Conservation (phyloP, 2,797 vertebrate species). For the Hippoglossus hippoglossus region DNA sequence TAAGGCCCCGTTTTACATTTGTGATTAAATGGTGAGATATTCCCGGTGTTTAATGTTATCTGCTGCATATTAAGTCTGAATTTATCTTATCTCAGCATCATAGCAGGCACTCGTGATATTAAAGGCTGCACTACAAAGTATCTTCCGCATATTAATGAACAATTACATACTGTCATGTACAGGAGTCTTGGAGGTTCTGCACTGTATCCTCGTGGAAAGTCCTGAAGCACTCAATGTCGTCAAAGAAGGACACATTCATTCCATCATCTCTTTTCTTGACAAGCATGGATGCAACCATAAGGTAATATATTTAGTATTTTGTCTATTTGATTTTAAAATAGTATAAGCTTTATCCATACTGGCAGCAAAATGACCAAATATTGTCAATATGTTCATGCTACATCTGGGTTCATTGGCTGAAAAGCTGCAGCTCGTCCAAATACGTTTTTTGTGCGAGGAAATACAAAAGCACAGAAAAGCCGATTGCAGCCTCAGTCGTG, state of each 20-base stretch:
- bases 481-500: neutral
- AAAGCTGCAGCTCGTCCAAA: neutral
- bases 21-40: neutral
- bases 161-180: conserved; percentile 12
- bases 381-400: neutral
- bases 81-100: neutral
- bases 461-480: neutral
- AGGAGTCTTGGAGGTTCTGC: conserved; percentile 95
- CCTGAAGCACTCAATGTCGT: conserved; percentile 94
- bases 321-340: neutral
- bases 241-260: conserved; percentile 94
- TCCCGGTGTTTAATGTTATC: neutral
- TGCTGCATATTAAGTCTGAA: neutral
- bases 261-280: conserved; percentile 94
- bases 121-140: neutral
- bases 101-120: neutral
- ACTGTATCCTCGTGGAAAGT: conserved; percentile 94
- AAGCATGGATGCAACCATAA: conserved; percentile 94
- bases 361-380: neutral
- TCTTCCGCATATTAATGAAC: neutral
- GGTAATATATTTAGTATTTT: conserved; percentile 70
- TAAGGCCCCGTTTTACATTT: neutral
- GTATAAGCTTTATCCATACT: neutral
- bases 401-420: neutral
- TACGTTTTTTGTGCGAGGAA: neutral